A percentile compares a stretch with the other conserved stretches of the same genome.
Evolutionary conservation across 2,888 invertebrate species (phyloP).

Genomic region (Gymnocheta viridis): DNA sequence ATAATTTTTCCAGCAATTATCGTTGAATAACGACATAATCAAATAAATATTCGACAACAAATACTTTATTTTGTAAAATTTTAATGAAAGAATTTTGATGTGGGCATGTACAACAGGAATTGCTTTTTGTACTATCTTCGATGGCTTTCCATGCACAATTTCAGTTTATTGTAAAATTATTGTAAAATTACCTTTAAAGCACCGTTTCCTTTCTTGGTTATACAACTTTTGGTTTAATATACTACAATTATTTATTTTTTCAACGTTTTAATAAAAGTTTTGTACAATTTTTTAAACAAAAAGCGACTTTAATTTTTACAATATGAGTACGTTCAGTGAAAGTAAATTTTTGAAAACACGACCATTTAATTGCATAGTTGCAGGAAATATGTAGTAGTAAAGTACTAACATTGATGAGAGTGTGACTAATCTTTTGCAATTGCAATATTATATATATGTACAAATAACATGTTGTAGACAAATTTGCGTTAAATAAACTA

Average conservation of each 20-base stretch:
- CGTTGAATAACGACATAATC: not conserved
- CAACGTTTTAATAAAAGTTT: slow-evolving; percentile 50
- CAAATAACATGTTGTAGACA: too few relatives aligned
- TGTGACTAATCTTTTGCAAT: not conserved
- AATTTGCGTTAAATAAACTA: too few relatives aligned
- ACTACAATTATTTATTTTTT: slow-evolving; percentile 21
- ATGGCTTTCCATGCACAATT: slow-evolving; percentile 50
- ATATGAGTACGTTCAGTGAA: slow-evolving; percentile 53
- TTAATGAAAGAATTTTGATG: not conserved
- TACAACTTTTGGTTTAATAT: not conserved
- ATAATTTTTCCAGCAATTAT: not conserved
- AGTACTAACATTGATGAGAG: not conserved
- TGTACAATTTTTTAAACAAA: slow-evolving; percentile 64
- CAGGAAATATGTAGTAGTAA: not conserved
- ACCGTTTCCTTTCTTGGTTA: not conserved
- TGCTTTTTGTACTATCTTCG: not conserved
- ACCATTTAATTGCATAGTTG: slow-evolving; percentile 21
- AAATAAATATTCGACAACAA: not conserved
- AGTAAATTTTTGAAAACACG: slow-evolving; percentile 10
- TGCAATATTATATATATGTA: too few relatives aligned
- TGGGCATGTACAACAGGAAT: slow-evolving; percentile 17
- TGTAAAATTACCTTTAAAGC: slow-evolving; percentile 42
- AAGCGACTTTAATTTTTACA: slow-evolving; percentile 61
- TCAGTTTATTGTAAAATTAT: not conserved
- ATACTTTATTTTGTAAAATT: not conserved